Base-by-base conservation (phyloP, 2,113 vertebrate genomes). In the Psilopsiagon aymara region DNA sequence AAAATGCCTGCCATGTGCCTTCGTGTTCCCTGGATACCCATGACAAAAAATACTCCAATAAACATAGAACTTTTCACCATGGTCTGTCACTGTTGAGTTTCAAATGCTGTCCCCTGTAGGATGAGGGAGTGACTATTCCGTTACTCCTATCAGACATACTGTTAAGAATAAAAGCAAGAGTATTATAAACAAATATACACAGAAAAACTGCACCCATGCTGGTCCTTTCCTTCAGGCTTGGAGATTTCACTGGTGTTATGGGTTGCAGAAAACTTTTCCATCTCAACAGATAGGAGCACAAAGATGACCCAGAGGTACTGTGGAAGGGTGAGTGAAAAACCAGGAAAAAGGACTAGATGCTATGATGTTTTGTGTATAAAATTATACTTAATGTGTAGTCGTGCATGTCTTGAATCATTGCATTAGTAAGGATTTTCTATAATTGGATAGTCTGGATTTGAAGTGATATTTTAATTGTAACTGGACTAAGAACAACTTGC, bases 351-450 rank as follows among this genome's bases (percentile, higher is more conserved):
- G 12, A 4, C 10, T 37, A 78, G 4, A 31, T 62, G 7, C 18
- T 52, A 66, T 31, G 10, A 79, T 52, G 18, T n/a, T 55, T n/a
- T 51, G 6, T 27, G 1, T 46, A 78, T 47, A 74, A 89, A 82
- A 37, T 6, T 33, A 33, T 18, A 41, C 12, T 29, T 86, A 20
- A 37, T 0, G 0, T n/a, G 25, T 46, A 69, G 35, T 28, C 13
- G 24, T 31, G 29, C 2, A 17, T 37, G 2, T 46, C 31, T 37
- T 49, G 41, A 82, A 67, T 49, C 27, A 41, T 43, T 25, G 27
- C 5, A 81, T 39, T 35, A 43, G 10, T 37, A 55, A 64, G 11
- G 55, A 51, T 73, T 74, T 89, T 89, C 53, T 64, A 13, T 24
- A 84, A 49, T 35, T 52, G 52, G 19, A 21, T 66, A 2, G 37